Percentiles rank a stretch among this genome's conserved stretches.
These are phyloP conservation scores for Esperia sulphurella DNA, from an alignment of 2,888 invertebrate genomes.

Conservation along the genomic window DNA sequence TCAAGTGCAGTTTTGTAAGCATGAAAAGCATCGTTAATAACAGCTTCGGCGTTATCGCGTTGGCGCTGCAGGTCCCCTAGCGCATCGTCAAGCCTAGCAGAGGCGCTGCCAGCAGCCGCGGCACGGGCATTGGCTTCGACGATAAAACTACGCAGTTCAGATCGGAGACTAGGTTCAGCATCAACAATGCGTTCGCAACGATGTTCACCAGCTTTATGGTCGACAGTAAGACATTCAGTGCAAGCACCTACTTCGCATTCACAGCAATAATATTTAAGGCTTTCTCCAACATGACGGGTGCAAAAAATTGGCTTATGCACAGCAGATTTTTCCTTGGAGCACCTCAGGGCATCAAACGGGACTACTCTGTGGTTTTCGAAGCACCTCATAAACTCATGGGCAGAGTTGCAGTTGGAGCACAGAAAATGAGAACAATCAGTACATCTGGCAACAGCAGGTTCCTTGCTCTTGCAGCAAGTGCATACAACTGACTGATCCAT, in stretches of 20 bases:
- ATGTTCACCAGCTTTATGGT: constrained; percentile 91
- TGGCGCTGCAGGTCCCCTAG: constrained; percentile 92
- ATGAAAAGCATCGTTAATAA: constrained; percentile 89
- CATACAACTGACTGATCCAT: constrained; percentile 88
- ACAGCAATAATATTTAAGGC: constrained; percentile 92
- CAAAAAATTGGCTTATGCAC: constrained; percentile 95
- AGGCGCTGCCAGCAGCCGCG: constrained; percentile 86
- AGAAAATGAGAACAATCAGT: constrained; percentile 96
- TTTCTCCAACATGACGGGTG: constrained; percentile 88
- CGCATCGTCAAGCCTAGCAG: constrained; percentile 86
- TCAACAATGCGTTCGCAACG: constrained; percentile 90
- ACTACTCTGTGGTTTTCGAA: constrained; percentile 97
- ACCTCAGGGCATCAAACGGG: constrained; percentile 90
- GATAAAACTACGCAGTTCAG: constrained; percentile 87
- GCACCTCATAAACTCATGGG: constrained; percentile 97
- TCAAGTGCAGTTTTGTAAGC: constrained; percentile 90
- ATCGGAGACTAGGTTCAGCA: constrained; percentile 87
- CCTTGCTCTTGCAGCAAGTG: constrained; percentile 97
- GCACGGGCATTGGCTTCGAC: constrained; percentile 88
- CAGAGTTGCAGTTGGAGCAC: constrained; percentile 95
- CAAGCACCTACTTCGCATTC: constrained; percentile 93
- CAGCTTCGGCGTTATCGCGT: constrained; percentile 89
- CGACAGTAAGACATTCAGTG: constrained; percentile 90
- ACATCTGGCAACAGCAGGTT: constrained; percentile 95
- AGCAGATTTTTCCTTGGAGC: constrained; percentile 87